Evolutionary conservation across 2,888 invertebrate genomes (phyloP), one percentile per base, ranked within the genome.

Genomic region (Netelia inedita): DNA sequence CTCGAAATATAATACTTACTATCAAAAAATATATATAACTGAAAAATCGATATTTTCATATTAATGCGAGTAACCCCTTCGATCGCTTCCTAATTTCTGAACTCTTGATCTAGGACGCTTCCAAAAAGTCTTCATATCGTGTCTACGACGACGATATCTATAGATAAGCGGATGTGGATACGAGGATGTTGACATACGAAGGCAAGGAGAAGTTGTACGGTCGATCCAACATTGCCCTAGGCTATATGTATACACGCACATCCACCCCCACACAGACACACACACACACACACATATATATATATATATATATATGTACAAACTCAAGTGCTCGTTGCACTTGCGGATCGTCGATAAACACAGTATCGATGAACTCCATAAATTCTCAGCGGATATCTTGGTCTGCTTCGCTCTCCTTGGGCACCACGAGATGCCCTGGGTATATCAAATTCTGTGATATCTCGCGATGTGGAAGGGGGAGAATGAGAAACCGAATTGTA

Each of bases 331-430:
- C 73, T 82, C 61, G 59, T 73, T 55, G 63, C 55, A 55, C 19
- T 78, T 23, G 55, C 23, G 41, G 53, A 68, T 82, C 72, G 73
- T 79, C 79, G 79, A 83, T 79, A 83, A 83, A 63, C 78, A 79
- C 65, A 73, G 81, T 68, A 83, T 71, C 68, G 68, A 55, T 50
- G 53, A 78, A 78, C 69, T 79, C 83, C 74, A 23, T 50, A 75
- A 79, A 79, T 83, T 83, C 74, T 79, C 53, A 14, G 11, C 73
- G 69, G 71, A 79, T 69, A 74, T 79, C 82, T 72, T 46, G 16
- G 50, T 16, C 23, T 28, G 57, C 50, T 11, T 16, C 23, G 16
- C 19, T 19, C 61, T 50, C 46, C 14, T 8, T 28, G 9, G 46
- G 28, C n/a, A n/a, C 11, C 57, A 68, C 59, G 68, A 19, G 43